Percentiles rank a stretch among this genome's conserved stretches.
Evolutionary conservation across 1,140 invertebrate genomes (phyloP).

Genomic region (Cyrtorhinus lividipennis): DNA sequence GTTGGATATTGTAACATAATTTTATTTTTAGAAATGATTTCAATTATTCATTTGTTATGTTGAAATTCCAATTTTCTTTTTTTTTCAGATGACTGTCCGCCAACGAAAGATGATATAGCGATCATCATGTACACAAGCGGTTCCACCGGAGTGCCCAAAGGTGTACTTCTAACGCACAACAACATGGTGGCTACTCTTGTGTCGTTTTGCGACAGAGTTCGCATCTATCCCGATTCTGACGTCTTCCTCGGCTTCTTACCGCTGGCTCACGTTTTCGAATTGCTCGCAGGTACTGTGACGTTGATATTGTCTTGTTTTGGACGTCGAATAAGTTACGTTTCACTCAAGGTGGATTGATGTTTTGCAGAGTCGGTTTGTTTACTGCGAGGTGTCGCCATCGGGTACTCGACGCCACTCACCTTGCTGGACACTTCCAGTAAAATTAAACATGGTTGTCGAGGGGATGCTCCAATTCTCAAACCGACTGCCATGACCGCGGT

Average conservation of each 20-base stretch:
- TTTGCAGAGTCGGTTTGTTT: slow-evolving; percentile 39
- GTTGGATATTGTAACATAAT: too few relatives aligned
- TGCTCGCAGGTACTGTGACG: slow-evolving; percentile 70
- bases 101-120: slow-evolving; percentile 59
- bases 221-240: slow-evolving; percentile 49
- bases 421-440: slow-evolving; percentile 92
- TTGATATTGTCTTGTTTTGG: too few relatives aligned
- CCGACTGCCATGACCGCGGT: slow-evolving; percentile 93
- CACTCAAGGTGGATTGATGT: too few relatives aligned
- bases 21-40: too few relatives aligned
- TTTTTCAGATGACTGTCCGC: slow-evolving; percentile 37
- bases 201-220: slow-evolving; percentile 67
- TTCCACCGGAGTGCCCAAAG: slow-evolving; percentile 82
- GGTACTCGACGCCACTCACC: slow-evolving; percentile 89
- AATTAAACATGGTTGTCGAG: slow-evolving; percentile 79
- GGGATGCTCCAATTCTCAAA: slow-evolving; percentile 77
- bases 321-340: too few relatives aligned
- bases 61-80: too few relatives aligned
- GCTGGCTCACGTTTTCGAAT: slow-evolving; percentile 92
- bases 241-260: slow-evolving; percentile 90
- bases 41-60: too few relatives aligned
- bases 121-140: slow-evolving; percentile 96
- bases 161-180: slow-evolving; percentile 69
- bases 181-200: slow-evolving; percentile 82
- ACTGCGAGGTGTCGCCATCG: slow-evolving; percentile 72